Evolutionary conservation across 2,797 vertebrate species (phyloP), one percentile per base, ranked within the genome.

Genomic region (Thripadectes ignobilis): DNA sequence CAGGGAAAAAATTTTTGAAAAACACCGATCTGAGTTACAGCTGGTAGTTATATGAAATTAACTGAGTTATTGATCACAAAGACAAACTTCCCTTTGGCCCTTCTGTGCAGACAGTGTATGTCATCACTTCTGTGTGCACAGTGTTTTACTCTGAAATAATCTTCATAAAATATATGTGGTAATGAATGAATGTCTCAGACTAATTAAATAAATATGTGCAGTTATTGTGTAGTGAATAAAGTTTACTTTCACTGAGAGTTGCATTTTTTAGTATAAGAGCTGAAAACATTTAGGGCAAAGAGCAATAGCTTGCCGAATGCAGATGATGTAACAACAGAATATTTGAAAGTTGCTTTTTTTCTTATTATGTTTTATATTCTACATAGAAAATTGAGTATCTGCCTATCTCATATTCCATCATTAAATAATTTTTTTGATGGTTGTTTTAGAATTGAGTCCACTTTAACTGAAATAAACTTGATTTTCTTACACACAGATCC

Each of bases 261-360:
- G 6, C 16, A 74, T 74, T 82, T 82, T 29, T 72, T 75, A 65
- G 38, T 57, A 71, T 22, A 29, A 78, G 2, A 83, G 26, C 18
- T 78, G 55, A 93, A 71, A 84, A 63, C 14, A 68, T 63, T 59
- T 66, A 80, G 23, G 34, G 18, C 10, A 88, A 27, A 71, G 27
- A 78, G 9, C 30, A 93, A 54, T 41, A 91, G 88, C 29, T 81
- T 89, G 48, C 9, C 32, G 41, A 82, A 49, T 73, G 27, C 10
- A 90, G 79, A 72, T 74, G 24, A 52, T 59, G 30, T 68, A 74
- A 63, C 16, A 85, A 34, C 18, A 55, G 43, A 57, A 8, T 84
- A 75, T 7, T 24, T 38, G 15, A 91, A 72, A 71, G 91, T 80
- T 85, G 54, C 22, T 45, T 86, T 85, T 88, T 74, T 88, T 68